Conservation (phyloP, 2,888 invertebrate species). For the Agriopis leucophaearia region DNA sequence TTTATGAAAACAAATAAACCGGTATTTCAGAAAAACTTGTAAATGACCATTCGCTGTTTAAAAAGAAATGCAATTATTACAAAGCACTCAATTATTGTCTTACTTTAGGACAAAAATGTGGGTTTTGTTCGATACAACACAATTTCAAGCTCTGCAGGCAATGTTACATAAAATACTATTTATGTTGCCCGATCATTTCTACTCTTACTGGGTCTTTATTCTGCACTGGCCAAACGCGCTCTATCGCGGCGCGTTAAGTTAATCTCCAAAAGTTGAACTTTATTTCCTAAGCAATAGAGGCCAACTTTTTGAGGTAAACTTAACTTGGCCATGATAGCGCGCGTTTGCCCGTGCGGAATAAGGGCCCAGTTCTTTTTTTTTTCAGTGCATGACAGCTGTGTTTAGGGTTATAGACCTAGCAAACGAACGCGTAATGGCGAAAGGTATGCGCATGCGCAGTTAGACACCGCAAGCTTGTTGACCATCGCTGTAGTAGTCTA, state of each 20-base stretch:
- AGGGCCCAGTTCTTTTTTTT: too few species aligned
- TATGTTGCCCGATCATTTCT: not conserved
- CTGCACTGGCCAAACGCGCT: too few species aligned
- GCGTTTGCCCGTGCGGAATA: too few species aligned
- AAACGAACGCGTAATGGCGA: too few species aligned
- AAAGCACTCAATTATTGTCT: conserved; percentile 33
- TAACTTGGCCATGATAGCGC: too few species aligned
- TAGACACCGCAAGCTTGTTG: too few species aligned
- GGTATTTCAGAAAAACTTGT: conserved; percentile 10
- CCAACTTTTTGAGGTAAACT: too few species aligned
- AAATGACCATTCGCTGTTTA: conserved; percentile 22
- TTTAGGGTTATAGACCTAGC: not conserved
- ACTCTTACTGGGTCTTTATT: not conserved
- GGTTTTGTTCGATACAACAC: conserved; percentile 15
- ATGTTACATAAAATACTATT: not conserved
- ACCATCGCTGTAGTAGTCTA: too few species aligned
- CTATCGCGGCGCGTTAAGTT: too few species aligned
- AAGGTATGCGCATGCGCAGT: too few species aligned
- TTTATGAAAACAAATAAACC: conserved; percentile 29
- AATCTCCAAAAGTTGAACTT: too few species aligned
- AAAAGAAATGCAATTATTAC: conserved; percentile 28
- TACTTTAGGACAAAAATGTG: not conserved
- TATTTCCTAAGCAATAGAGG: too few species aligned
- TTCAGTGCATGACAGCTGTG: not conserved
- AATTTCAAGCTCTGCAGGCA: conserved; percentile 13